A percentile compares a stretch with the other conserved stretches of the same genome.
phyloP scores from a whole-genome alignment of 2,113 vertebrate species.

The Cathartes aura region DNA sequence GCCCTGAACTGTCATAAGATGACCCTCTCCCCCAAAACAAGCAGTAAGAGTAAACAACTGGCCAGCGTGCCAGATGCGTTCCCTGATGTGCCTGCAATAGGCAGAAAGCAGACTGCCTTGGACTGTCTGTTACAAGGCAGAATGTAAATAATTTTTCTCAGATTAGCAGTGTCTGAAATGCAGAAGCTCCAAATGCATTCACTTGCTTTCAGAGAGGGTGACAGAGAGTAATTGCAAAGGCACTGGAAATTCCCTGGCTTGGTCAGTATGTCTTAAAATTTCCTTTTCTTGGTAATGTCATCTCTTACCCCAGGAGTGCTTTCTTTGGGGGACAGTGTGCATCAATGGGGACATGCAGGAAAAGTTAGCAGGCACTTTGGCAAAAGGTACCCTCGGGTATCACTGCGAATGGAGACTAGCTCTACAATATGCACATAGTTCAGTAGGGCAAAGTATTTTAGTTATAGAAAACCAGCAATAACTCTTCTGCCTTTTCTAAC shows the following conservation, averaged over 20 bases:
- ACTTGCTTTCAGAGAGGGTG: neutral
- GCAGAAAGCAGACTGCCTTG: neutral
- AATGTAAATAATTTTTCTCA: neutral
- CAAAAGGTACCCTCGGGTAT: neutral
- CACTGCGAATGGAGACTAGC: neutral
- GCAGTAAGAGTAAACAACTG: neutral
- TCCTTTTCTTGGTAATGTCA: neutral
- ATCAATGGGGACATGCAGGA: neutral
- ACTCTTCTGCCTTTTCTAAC: neutral
- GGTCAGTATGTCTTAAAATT: neutral
- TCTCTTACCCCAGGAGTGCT: neutral
- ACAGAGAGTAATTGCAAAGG: neutral
- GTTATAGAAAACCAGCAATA: neutral
- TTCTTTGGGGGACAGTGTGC: neutral
- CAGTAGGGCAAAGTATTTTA: neutral
- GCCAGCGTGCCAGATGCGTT: neutral
- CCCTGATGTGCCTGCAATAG: neutral
- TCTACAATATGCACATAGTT: neutral
- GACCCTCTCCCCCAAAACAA: neutral
- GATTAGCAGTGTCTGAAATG: neutral
- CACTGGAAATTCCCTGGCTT: neutral
- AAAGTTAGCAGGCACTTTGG: neutral
- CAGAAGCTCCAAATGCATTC: neutral
- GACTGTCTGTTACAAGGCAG: neutral
- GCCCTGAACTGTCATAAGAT: neutral